Conservation (phyloP, 1,140 invertebrate genomes). For the Diploscapter pachys region DNA sequence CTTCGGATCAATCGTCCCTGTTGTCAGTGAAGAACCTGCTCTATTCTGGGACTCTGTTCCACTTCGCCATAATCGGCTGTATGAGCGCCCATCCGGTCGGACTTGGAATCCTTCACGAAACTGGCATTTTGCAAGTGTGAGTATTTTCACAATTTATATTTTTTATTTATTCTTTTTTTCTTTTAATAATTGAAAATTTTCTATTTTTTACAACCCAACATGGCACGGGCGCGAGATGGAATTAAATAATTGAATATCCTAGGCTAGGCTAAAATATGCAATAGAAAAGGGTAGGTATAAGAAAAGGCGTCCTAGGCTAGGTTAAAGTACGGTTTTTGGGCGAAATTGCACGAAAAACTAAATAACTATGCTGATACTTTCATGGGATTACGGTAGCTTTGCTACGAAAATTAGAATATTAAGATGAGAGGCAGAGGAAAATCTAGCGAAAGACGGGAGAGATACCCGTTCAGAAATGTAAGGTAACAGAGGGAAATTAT, state of each 20-base stretch:
- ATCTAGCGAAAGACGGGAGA: constrained; percentile 17
- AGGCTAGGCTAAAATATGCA: too few species aligned
- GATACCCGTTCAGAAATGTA: not conserved
- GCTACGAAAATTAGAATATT: not conserved
- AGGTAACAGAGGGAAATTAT: constrained; percentile 3
- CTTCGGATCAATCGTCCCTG: not conserved
- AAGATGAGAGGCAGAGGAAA: constrained; percentile 14
- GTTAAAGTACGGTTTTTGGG: not conserved
- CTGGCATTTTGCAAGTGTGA: constrained; percentile 31
- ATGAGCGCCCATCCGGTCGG: constrained; percentile 14
- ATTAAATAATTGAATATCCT: too few species aligned
- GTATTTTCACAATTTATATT: constrained; percentile 8
- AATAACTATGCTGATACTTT: not conserved
- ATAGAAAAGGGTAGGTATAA: constrained; percentile 8
- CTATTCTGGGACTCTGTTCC: constrained; percentile 20
- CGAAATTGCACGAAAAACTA: constrained; percentile 9
- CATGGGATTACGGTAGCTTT: constrained; percentile 6
- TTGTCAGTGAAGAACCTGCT: constrained; percentile 10
- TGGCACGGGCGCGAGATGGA: too few species aligned
- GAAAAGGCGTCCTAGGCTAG: constrained; percentile 19
- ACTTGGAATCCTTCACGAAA: constrained; percentile 10
- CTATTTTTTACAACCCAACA: too few species aligned
- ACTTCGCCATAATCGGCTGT: constrained; percentile 27
- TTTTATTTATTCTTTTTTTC: constrained; percentile 22
- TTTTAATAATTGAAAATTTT: constrained; percentile 18